These are phyloP conservation scores for Brachyalestes nurse DNA, from an alignment of 2,797 vertebrate species.

Conservation along the genomic window DNA sequence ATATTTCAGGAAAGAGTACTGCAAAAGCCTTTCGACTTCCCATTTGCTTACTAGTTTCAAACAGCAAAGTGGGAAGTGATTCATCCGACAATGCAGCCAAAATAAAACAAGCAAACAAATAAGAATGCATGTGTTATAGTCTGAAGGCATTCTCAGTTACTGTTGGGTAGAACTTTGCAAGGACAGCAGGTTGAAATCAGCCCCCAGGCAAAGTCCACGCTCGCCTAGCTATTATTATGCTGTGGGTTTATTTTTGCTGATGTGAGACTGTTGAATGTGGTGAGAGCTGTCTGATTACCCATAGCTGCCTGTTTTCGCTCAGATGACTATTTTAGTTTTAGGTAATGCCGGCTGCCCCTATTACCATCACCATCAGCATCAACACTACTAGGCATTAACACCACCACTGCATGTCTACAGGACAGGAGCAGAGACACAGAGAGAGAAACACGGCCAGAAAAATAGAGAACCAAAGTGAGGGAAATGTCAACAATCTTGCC, in stretches of 20 bases:
- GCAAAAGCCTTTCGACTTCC: too few species aligned
- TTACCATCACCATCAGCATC: neutral
- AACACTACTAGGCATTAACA: neutral
- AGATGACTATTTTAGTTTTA: constrained; percentile 33
- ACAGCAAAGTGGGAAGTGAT: too few species aligned
- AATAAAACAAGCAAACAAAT: too few species aligned
- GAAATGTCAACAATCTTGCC: neutral
- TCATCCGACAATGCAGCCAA: too few species aligned
- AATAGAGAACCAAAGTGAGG: neutral
- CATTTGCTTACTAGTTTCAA: too few species aligned
- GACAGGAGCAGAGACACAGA: neutral
- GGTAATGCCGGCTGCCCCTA: constrained; percentile 29
- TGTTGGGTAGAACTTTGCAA: constrained; percentile 6
- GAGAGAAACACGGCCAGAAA: neutral
- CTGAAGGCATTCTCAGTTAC: constrained; percentile 9
- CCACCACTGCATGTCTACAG: neutral
- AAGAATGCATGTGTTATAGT: neutral
- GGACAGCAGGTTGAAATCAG: constrained; percentile 1
- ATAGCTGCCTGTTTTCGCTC: constrained; percentile 15
- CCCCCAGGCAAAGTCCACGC: neutral
- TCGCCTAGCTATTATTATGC: neutral
- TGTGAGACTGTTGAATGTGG: neutral
- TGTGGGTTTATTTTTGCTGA: constrained; percentile 7
- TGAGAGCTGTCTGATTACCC: constrained; percentile 17
- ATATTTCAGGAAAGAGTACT: too few species aligned